Base-by-base conservation (phyloP, 92 coral and sea anemone genomes). In the Epizoanthus fatuus region DNA sequence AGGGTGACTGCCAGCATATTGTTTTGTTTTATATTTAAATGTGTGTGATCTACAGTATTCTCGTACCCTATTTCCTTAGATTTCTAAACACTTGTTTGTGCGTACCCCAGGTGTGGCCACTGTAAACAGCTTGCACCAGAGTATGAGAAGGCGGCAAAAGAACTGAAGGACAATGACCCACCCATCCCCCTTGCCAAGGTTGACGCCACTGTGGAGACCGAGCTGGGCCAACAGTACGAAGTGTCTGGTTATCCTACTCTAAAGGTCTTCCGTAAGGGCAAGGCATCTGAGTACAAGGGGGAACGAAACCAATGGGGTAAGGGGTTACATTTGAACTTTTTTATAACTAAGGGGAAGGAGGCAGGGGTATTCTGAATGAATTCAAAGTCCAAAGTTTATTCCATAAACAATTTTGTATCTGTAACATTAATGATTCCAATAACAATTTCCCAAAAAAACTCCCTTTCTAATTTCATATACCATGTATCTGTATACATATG, bases 81-180 rank as follows among this genome's bases (percentile, higher is more conserved):
- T 63, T 11, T 29, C 69, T 63, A 63, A 63, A 29, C 6, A 63
- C 0, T 12, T 63, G 6, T 10, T 10, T 16, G 12, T 8, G 16
- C 0, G 14, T 37, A 13, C 39, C 54, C 2, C 69, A 97, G 99
- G 99, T 97, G 98, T 95, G 99, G 98, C 13, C 99, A 97, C 79
- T 97, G 99, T 70, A 97, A 97, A 74, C 81, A 84, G 22, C 98
- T 97, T 59, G 99, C 99, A 5, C 99, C 99, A 65, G 98, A 93
- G 74, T 95, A 95, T 39, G 99, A 97, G 83, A 97, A 95, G 75
- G 99, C 98, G 16, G 99, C 99, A 74, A 93, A 97, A 66, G 87
- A 91, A 58, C 74, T 97, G 65, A 84, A 97, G 63, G 81, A 90
- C 22, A 87, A 95, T 90, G 96, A 97, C 74, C 99, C 99, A 68